These are phyloP conservation scores for Gadopsis bispinosus DNA, from an alignment of 2,797 vertebrate species.

Conservation along the genomic window DNA sequence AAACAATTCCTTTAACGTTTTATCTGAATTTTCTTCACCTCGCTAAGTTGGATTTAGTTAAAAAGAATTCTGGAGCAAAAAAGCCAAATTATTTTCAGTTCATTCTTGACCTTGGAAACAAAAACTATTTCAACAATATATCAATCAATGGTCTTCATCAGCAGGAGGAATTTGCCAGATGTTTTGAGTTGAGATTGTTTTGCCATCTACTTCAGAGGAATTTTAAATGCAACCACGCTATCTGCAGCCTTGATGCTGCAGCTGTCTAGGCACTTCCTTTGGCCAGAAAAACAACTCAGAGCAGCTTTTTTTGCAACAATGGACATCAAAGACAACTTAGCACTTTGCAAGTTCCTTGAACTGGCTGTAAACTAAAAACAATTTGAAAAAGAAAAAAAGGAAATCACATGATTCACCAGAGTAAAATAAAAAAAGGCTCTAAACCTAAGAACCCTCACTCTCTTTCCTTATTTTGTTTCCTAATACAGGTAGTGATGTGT, in stretches of 20 bases:
- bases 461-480: constrained; percentile 3
- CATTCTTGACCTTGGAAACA: not conserved
- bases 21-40: not conserved
- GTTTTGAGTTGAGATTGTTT: constrained; percentile 10
- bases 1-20: not conserved
- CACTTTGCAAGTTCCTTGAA: too few relatives aligned
- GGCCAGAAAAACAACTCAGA: constrained; percentile 29
- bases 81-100: not conserved
- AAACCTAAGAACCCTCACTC: constrained; percentile 1
- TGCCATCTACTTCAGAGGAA: constrained; percentile 5
- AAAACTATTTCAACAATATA: not conserved
- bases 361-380: too few relatives aligned
- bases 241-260: constrained; percentile 13
- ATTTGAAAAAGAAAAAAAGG: constrained; percentile 12
- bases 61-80: not conserved
- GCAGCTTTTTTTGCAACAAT: constrained; percentile 28
- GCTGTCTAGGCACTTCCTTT: constrained; percentile 65
- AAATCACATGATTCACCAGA: constrained; percentile 39
- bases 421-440: constrained; percentile 30
- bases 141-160: not conserved
- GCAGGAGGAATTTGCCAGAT: not conserved
- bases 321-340: constrained; percentile 27
- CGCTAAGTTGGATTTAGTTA: not conserved
- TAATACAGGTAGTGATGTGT: constrained; percentile 40
- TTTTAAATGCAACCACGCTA: not conserved